Base-by-base conservation (phyloP, 2,113 vertebrate species). In the Xyrauchen texanus region DNA sequence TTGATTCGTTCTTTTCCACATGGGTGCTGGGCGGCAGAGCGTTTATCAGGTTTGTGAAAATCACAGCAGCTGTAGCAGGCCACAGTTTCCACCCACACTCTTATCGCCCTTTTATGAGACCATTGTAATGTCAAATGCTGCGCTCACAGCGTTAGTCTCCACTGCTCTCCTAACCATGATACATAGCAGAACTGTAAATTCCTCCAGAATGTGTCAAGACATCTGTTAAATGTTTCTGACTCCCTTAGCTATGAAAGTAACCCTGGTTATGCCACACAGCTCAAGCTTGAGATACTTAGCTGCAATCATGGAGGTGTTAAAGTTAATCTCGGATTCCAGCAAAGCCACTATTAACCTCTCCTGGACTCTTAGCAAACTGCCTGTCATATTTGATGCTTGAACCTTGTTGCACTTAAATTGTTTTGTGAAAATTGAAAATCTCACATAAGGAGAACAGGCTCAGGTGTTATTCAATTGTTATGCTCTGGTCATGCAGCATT, bases 21-120 rank as follows among this genome's bases (percentile, higher is more conserved):
- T 34, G 21, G 21, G 21, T 34, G 21, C 21, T 47, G 60, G 61
- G 21, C 62, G 67, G 53, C 7, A 16, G 66, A 63, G 75, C 80
- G 77, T 78, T 86, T 82, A 86, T 44, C 65, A 84, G 80, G 75
- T 81, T 80, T 73, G 64, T 49, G 77, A 80, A 81, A 61, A 82
- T 84, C 42, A 53, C 71, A 66, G 76, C 57, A 49, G 76, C 80
- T 88, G 86, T 83, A 85, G 64, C 60, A 76, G 46, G 45, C 68
- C 61, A 78, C 61, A 81, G 68, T 16, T 67, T 80, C 67, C 78
- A 72, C 68, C 74, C 66, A 47, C 68, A 60, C 76, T 49, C 65
- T 65, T 55, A 21, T 81, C 58, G 45, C 47, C 47, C 68, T 52
- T 77, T 68, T 60, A 62, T 61, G 65, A 65, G 63, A 60, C 46